Base-by-base conservation (phyloP, 2,888 invertebrate genomes). In the Melinopterus prodromus region DNA sequence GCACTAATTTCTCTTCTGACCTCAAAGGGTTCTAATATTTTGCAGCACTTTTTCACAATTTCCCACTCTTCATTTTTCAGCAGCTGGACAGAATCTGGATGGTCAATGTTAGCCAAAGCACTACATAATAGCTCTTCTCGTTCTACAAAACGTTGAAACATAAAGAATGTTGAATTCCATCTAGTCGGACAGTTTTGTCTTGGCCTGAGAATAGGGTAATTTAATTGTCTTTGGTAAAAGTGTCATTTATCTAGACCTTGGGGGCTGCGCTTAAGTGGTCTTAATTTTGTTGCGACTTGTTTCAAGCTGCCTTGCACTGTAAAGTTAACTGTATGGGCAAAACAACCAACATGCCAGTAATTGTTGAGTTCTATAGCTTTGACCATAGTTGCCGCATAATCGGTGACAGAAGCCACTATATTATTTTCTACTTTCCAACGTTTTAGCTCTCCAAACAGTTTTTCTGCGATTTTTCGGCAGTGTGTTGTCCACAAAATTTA, bases 321-420 rank as follows among this genome's bases (percentile, higher is more conserved):
- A 53, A 79, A 69, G 82, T 84, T 84, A 71, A 84, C 76, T 77
- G 78, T 82, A 79, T 85, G 84, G 70, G 84, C 83, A 77, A 84
- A 84, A 82, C 84, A 84, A 53, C 80, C 82, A 69, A 83, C 78
- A 77, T 82, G 82, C 7, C 79, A 77, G 83, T 83, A 84, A 12
- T 70, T 77, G n/a, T 79, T 79, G 37, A 83, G 80, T 81, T 83
- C 82, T 76, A 83, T 78, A 76, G 83, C 84, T 78, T 81, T 81
- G 26, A 80, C 79, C 35, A 82, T 81, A 80, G 83, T 84, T 70
- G 82, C 77, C 37, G 83, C 83, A 78, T 83, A 81, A 75, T 83
- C 82, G 26, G 79, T 79, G 3, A 81, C 82, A 26, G 79, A 75
- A 75, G 81, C 82, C 36, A 81, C 77, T 69, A 84, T 81, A 82